Conservation (phyloP, 2,888 invertebrate species). For the Stegana nigrithorax region DNA sequence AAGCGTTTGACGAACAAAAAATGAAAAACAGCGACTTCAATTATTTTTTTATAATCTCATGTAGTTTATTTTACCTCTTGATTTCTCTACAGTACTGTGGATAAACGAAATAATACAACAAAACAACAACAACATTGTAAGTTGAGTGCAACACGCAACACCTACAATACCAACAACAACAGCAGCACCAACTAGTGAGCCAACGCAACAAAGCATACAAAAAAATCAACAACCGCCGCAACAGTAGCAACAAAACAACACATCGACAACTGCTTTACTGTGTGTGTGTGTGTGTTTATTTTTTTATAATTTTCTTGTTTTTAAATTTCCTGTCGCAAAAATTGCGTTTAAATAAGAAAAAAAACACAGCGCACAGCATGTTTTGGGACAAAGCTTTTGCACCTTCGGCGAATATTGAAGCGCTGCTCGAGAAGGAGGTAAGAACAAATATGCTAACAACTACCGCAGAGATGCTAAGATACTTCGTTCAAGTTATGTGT, state of each 20-base stretch:
- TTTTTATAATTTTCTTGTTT: slow-evolving; percentile 39
- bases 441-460: slow-evolving; percentile 29
- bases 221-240: slow-evolving; percentile 6
- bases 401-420: slow-evolving; percentile 68
- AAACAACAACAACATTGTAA: slow-evolving; percentile 28
- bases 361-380: slow-evolving; percentile 57
- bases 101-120: slow-evolving; percentile 18
- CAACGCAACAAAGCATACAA: slow-evolving; percentile 33
- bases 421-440: slow-evolving; percentile 68
- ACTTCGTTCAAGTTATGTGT: too few relatives aligned
- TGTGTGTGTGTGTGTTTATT: too few relatives aligned
- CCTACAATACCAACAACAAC: slow-evolving; percentile 7
- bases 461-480: background rate
- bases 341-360: slow-evolving; percentile 45
- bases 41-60: slow-evolving; percentile 4
- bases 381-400: slow-evolving; percentile 69
- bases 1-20: slow-evolving; percentile 5
- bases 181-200: background rate
- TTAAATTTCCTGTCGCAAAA: too few relatives aligned
- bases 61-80: background rate
- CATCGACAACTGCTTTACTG: too few relatives aligned
- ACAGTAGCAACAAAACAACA: background rate
- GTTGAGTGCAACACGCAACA: slow-evolving; percentile 13
- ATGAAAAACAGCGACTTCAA: background rate
- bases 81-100: slow-evolving; percentile 43